Conservation (phyloP, 2,113 vertebrate genomes). For the Microcebus griseorufus region DNA sequence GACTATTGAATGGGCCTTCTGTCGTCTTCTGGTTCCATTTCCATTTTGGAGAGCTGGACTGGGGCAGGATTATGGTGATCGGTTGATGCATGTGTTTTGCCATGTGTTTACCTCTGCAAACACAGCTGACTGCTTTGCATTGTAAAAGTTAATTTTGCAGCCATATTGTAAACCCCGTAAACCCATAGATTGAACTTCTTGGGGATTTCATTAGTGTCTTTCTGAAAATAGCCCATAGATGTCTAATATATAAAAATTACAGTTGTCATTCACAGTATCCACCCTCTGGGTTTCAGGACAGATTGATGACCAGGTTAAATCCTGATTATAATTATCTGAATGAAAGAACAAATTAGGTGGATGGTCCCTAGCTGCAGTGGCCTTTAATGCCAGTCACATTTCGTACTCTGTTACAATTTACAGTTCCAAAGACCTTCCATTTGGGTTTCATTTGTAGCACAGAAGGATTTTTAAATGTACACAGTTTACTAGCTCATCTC, state of each 20-base stretch:
- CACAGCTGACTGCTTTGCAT: constrained; percentile 46
- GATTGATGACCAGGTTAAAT: constrained; percentile 78
- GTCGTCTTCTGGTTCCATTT: background rate
- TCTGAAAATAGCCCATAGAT: constrained; percentile 74
- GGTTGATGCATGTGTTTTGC: constrained; percentile 15
- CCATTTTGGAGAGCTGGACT: background rate
- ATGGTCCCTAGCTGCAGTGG: constrained; percentile 56
- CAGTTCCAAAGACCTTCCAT: constrained; percentile 44
- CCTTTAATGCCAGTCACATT: constrained; percentile 57
- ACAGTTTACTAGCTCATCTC: constrained; percentile 6
- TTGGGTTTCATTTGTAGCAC: constrained; percentile 27
- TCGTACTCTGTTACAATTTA: constrained; percentile 46
- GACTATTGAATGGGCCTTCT: background rate
- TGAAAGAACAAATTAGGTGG: constrained; percentile 79
- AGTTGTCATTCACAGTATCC: constrained; percentile 63
- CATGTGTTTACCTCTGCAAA: constrained; percentile 47
- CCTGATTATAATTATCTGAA: constrained; percentile 80
- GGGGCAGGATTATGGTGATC: background rate
- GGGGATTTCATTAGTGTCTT: constrained; percentile 71
- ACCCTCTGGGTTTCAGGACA: constrained; percentile 73
- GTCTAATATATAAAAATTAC: constrained; percentile 78
- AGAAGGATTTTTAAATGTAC: constrained; percentile 54
- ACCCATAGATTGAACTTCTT: constrained; percentile 61
- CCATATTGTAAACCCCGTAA: constrained; percentile 38
- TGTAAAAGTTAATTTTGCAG: constrained; percentile 51